Base-by-base conservation (phyloP, 1,140 invertebrate genomes). In the Tenebrio molitor region DNA sequence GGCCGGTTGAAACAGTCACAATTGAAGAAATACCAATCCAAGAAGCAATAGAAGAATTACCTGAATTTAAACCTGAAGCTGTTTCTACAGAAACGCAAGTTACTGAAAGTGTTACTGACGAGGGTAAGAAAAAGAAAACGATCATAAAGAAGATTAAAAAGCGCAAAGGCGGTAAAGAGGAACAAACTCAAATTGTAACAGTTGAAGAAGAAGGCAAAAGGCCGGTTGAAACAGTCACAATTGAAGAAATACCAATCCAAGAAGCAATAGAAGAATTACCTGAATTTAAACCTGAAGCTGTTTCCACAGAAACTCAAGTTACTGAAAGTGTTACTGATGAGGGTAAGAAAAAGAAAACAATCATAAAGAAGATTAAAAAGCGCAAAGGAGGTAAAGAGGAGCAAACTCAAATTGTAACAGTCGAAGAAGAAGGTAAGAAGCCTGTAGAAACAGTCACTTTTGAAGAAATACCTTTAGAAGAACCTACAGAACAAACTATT, bases 381-480 rank as follows among this genome's bases (percentile, higher is more conserved):
- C 58, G 65, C 0, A 76, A 58, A 29, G 68, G 62, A 12, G 33
- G 14, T 65, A 39, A 77, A 72, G 67, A 79, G 78, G 71, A 75
- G 82, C 41, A 75, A 2, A 80, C 76, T 0, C 73, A 84, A 78
- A 81, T 84, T 66, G 74, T 80, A 0, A 81, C 76, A 1, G 74
- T 81, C 0, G 77, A 83, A 63, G 81, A 83, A 76, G 75, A 80
- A 46, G 79, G 79, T n/a, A 81, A 84, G 71, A 46, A 77, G 36
- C 82, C 82, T 5, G 64, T 72, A 71, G 77, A 62, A 21, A 77
- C 66, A 2, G 76, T 85, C 25, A 85, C 83, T 0, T 74, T 85
- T 0, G 81, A 85, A 74, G 84, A 87, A 72, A 79, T 66, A 7
- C 81, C 84, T 71, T 69, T 83, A 0, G 83, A 83, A 16, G 81